Evolutionary conservation across 37 sponge, comb jelly and placozoan species (phyloP).

Genomic region (Geodia barretti): DNA sequence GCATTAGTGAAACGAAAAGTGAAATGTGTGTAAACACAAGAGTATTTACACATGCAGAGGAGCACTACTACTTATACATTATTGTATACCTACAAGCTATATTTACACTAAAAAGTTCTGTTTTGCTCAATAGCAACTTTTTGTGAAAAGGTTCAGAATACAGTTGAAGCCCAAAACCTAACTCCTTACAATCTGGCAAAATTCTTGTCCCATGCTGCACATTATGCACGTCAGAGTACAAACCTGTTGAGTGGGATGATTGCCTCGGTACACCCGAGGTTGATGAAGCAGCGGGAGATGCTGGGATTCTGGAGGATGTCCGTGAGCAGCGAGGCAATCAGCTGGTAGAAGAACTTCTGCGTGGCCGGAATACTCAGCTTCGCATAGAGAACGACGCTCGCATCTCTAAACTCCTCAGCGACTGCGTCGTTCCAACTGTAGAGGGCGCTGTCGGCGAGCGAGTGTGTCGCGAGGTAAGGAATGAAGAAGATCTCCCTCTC

Average conservation of each 20-base stretch:
- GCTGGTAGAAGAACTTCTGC: conserved; percentile 52
- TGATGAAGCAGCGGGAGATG: conserved; percentile 23
- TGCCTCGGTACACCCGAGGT: conserved; percentile 42
- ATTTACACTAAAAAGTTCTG: no score
- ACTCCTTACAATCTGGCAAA: neutral
- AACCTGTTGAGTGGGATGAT: conserved; percentile 36
- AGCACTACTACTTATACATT: no score
- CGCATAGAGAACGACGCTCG: conserved; percentile 18
- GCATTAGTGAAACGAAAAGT: neutral
- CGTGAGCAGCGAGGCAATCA: conserved; percentile 31
- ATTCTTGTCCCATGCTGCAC: neutral
- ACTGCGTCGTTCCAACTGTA: conserved; percentile 37
- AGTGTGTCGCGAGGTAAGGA: conserved; percentile 39
- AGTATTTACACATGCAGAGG: no score
- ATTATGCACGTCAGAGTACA: no score
- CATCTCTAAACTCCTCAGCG: conserved; percentile 10
- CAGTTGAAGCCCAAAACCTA: neutral
- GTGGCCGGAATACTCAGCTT: conserved; percentile 35
- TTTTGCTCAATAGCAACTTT: no score
- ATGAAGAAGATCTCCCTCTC: conserved; percentile 38
- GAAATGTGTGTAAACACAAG: neutral
- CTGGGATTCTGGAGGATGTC: conserved; percentile 4
- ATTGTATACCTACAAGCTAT: no score
- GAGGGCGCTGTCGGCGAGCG: conserved; percentile 9
- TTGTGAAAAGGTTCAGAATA: no score